Conservation (phyloP, 2,888 invertebrate genomes). For the Rutpela maculata region DNA sequence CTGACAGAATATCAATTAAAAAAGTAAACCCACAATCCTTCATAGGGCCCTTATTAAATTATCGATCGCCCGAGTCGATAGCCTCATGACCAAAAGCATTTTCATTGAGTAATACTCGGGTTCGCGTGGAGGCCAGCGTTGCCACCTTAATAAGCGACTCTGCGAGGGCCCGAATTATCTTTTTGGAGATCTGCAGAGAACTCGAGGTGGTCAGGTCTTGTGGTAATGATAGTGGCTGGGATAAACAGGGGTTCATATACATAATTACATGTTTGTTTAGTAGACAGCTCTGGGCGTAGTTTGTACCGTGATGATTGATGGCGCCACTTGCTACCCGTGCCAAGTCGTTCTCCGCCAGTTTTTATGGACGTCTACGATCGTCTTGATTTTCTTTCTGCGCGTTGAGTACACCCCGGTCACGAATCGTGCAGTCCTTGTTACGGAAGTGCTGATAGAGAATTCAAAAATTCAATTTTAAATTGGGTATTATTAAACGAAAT, state of each 20-base stretch:
- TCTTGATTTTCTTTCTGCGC: not conserved
- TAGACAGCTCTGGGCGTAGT: slow-evolving; percentile 74
- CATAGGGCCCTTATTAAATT: slow-evolving; percentile 8
- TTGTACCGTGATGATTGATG: slow-evolving; percentile 72
- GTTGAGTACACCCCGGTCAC: not conserved
- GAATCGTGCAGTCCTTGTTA: not conserved
- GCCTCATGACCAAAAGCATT: slow-evolving; percentile 11
- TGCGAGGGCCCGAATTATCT: slow-evolving; percentile 52
- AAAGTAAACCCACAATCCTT: not conserved
- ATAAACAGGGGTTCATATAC: slow-evolving; percentile 75
- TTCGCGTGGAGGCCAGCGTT: slow-evolving; percentile 44
- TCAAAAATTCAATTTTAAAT: not conserved
- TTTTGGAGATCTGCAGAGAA: slow-evolving; percentile 59
- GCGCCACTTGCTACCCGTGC: slow-evolving; percentile 71
- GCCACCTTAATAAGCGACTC: slow-evolving; percentile 52
- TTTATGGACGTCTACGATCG: not conserved
- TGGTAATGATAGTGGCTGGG: slow-evolving; percentile 71
- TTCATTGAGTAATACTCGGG: slow-evolving; percentile 37
- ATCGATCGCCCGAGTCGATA: slow-evolving; percentile 21
- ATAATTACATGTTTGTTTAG: slow-evolving; percentile 76
- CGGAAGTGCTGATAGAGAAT: not conserved
- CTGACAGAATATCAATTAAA: not conserved
- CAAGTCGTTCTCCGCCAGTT: slow-evolving; percentile 31
- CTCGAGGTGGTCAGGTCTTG: slow-evolving; percentile 64
- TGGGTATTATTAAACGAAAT: no score